Conservation (phyloP, 2,888 invertebrate species). For the Thera obeliscata region DNA sequence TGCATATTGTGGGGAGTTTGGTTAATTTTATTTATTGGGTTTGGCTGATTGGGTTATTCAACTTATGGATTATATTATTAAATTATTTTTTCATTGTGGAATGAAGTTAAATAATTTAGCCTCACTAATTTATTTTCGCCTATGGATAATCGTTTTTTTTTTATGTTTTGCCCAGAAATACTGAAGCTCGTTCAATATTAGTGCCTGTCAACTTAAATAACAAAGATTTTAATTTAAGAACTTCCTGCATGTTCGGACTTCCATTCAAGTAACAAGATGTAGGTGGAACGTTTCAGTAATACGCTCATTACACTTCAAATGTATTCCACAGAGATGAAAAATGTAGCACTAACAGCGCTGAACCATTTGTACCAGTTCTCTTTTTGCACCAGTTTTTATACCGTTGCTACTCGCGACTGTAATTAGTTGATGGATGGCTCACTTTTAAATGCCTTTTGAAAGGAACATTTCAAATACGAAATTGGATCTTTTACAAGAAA, state of each 20-base stretch:
- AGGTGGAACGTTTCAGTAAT: slow-evolving; percentile 1
- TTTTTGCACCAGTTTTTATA: slow-evolving; percentile 21
- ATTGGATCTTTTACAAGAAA: slow-evolving; percentile 5
- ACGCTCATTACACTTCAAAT: slow-evolving; percentile 9
- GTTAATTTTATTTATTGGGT: slow-evolving; percentile 25
- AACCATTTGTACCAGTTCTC: slow-evolving; percentile 23
- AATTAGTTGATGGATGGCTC: slow-evolving; percentile 28
- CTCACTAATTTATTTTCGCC: no score
- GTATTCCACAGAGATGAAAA: slow-evolving; percentile 16
- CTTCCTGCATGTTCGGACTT: neutral
- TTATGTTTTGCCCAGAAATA: no score
- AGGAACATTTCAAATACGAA: slow-evolving; percentile 13
- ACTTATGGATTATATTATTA: neutral
- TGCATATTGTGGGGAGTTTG: slow-evolving; percentile 34
- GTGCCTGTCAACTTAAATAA: neutral
- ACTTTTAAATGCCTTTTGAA: slow-evolving; percentile 18
- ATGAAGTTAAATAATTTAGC: neutral
- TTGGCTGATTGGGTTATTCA: slow-evolving; percentile 8
- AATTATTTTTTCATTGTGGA: neutral
- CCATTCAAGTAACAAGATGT: neutral
- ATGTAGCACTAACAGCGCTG: slow-evolving; percentile 17
- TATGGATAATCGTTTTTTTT: no score
- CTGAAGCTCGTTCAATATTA: neutral
- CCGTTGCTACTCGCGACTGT: slow-evolving; percentile 21
- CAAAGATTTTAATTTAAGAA: neutral